These are phyloP conservation scores for Orthonyx spaldingii DNA, from an alignment of 2,113 vertebrate genomes.

Conservation along the genomic window DNA sequence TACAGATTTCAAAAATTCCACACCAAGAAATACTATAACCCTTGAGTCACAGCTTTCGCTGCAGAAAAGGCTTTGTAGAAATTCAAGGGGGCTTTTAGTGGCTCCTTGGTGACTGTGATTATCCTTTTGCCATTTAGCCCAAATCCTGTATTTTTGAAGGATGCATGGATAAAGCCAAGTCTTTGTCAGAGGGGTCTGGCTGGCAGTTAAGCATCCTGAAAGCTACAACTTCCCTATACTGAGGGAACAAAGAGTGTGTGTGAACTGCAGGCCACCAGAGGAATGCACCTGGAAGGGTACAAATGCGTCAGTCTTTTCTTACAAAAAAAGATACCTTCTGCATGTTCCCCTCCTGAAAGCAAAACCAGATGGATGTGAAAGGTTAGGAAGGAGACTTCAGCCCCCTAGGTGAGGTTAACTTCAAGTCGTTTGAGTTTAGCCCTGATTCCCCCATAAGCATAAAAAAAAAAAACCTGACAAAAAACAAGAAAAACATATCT, in stretches of 20 bases:
- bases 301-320: background rate
- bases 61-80: background rate
- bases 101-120: rapidly evolving
- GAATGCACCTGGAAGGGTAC: background rate
- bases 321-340: background rate
- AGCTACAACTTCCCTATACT: background rate
- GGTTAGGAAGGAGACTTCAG: background rate
- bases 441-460: background rate
- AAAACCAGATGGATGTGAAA: background rate
- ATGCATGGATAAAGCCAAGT: background rate
- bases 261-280: background rate
- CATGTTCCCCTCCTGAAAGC: background rate
- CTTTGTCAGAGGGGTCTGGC: background rate
- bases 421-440: background rate
- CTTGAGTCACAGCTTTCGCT: background rate
- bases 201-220: background rate
- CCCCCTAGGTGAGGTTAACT: background rate
- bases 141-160: background rate
- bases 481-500: background rate
- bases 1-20: background rate
- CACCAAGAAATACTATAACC: background rate
- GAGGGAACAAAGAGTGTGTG: background rate
- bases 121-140: background rate
- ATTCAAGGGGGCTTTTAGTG: background rate
- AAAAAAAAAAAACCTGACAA: background rate